A percentile compares a stretch with the other conserved stretches of the same genome.
Evolutionary conservation across 2,888 invertebrate genomes (phyloP).

Genomic region (Acheta domesticus): DNA sequence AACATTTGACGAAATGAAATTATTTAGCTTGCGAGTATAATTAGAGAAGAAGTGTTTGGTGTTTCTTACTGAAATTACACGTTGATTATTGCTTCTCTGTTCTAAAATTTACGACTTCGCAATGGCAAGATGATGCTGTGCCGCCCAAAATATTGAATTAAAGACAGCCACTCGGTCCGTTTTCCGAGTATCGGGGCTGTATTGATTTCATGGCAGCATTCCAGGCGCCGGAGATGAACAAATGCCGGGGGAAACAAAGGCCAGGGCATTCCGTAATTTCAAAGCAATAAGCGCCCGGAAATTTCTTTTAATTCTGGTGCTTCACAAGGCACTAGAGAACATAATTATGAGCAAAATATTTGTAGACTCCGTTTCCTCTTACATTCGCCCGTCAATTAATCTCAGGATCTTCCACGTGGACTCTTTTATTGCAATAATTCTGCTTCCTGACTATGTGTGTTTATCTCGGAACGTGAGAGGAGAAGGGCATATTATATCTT

Average conservation of each 20-base stretch:
- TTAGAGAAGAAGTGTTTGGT: not conserved
- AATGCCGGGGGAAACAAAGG: too few relatives aligned
- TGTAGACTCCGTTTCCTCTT: not conserved
- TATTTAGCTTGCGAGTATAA: not conserved
- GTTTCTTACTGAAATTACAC: not conserved
- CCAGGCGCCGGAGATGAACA: not conserved
- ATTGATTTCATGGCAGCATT: conserved; percentile 18
- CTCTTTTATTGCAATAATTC: too few relatives aligned
- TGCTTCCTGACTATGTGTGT: too few relatives aligned
- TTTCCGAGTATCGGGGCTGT: not conserved
- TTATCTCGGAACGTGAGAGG: too few relatives aligned
- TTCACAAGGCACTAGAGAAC: not conserved
- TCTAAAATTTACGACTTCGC: not conserved
- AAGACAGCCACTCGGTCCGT: not conserved
- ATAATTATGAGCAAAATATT: not conserved
- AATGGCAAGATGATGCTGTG: too few relatives aligned
- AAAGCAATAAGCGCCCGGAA: not conserved
- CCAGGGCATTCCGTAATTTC: too few relatives aligned
- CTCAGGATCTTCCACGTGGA: not conserved
- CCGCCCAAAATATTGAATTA: not conserved
- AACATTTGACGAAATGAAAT: conserved; percentile 1
- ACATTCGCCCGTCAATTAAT: not conserved
- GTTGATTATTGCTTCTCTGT: not conserved
- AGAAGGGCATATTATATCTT: too few relatives aligned
- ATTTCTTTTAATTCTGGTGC: not conserved